phyloP scores from a whole-genome alignment of 2,113 vertebrate genomes.

The Agelaius phoeniceus region DNA sequence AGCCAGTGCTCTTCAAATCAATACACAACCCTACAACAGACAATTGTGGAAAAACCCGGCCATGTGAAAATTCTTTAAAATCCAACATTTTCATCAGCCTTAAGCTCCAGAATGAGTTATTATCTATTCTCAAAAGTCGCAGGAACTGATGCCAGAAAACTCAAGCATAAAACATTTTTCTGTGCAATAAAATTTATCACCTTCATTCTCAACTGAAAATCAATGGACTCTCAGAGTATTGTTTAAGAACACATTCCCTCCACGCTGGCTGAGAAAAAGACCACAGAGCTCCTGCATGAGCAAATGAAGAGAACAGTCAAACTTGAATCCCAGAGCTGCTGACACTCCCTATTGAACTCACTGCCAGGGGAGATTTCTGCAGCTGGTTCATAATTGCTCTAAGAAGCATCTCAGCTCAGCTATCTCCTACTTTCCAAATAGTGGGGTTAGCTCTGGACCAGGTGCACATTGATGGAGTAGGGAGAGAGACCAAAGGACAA shows the following conservation, averaged over 20 bases:
- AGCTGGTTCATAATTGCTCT: neutral
- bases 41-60: neutral
- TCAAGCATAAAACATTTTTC: neutral
- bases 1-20: neutral
- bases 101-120: conserved; percentile 14
- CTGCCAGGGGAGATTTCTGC: neutral
- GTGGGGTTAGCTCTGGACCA: neutral
- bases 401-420: neutral
- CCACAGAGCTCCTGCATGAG: neutral
- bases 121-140: conserved; percentile 11
- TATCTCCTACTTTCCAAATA: neutral
- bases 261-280: neutral
- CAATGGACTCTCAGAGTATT: neutral
- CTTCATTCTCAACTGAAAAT: neutral
- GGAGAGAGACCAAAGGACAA: neutral
- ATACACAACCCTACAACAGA: neutral
- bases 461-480: too few relatives aligned
- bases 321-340: neutral
- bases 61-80: neutral
- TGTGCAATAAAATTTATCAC: conserved; percentile 41
- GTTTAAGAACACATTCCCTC: neutral
- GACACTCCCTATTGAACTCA: neutral
- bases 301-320: neutral
- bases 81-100: neutral
- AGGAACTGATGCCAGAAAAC: neutral